Conservation (phyloP, 2,113 vertebrate species). For the Mustela lutreola region DNA sequence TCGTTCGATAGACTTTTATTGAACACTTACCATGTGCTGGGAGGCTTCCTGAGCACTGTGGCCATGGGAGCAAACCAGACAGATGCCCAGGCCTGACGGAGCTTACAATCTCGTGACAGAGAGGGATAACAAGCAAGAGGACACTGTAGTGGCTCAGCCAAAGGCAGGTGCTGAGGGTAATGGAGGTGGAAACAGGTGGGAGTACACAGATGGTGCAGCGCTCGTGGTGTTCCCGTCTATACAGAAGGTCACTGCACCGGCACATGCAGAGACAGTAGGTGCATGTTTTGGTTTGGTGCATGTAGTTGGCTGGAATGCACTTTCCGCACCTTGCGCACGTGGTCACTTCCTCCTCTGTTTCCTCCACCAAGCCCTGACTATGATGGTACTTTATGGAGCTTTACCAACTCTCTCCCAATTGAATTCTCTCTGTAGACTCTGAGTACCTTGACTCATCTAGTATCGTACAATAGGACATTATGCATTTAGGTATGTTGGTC, state of each 20-base stretch:
- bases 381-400: background rate
- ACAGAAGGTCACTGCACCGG: background rate
- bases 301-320: accelerated
- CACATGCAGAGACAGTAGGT: accelerated
- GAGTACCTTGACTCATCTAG: background rate
- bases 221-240: accelerated
- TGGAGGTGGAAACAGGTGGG: background rate
- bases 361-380: background rate
- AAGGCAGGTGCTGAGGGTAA: background rate
- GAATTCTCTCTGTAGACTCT: background rate
- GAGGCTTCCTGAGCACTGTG: background rate
- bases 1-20: background rate
- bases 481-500: background rate
- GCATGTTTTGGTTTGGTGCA: too few species aligned
- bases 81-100: background rate
- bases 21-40: background rate
- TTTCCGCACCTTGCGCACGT: accelerated
- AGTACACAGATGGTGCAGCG: accelerated
- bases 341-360: background rate
- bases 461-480: too few species aligned
- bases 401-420: background rate
- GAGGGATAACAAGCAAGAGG: background rate
- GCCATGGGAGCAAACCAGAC: background rate
- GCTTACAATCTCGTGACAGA: background rate
- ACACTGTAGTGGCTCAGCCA: background rate